Percentiles rank a stretch among this genome's conserved stretches.
These are phyloP conservation scores for Clostera curtula DNA, from an alignment of 2,888 invertebrate species.

Conservation along the genomic window DNA sequence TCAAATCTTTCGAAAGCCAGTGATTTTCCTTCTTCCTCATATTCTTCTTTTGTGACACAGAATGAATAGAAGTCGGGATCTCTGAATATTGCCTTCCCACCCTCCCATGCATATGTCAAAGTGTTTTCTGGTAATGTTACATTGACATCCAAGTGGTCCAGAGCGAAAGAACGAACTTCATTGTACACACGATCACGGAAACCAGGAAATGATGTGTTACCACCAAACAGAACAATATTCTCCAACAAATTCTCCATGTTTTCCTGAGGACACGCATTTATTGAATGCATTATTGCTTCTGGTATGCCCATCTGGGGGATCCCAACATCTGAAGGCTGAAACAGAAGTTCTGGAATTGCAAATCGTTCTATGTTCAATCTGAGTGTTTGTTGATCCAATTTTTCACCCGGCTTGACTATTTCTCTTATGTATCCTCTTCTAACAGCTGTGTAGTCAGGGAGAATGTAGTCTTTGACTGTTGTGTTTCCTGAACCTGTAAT, in stretches of 20 bases:
- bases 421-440: slow-evolving; percentile 82
- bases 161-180: slow-evolving; percentile 86
- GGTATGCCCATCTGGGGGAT: slow-evolving; percentile 93
- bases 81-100: slow-evolving; percentile 84
- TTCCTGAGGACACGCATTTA: slow-evolving; percentile 83
- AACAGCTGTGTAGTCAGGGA: slow-evolving; percentile 96
- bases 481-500: slow-evolving; percentile 75
- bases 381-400: slow-evolving; percentile 83
- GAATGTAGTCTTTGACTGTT: slow-evolving; percentile 91
- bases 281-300: slow-evolving; percentile 87
- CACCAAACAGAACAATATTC: slow-evolving; percentile 91
- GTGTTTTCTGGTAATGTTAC: slow-evolving; percentile 80
- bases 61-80: slow-evolving; percentile 83
- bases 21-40: slow-evolving; percentile 87
- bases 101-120: slow-evolving; percentile 90
- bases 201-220: slow-evolving; percentile 86
- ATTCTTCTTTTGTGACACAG: slow-evolving; percentile 88
- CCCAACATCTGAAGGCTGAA: slow-evolving; percentile 95
- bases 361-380: slow-evolving; percentile 95
- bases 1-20: slow-evolving; percentile 75
- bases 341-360: slow-evolving; percentile 94
- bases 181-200: slow-evolving; percentile 79
- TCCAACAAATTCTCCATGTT: slow-evolving; percentile 84
- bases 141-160: slow-evolving; percentile 85
- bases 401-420: slow-evolving; percentile 51